Evolutionary conservation across 2,888 invertebrate species (phyloP).

Genomic region (Lathronympha strigana): DNA sequence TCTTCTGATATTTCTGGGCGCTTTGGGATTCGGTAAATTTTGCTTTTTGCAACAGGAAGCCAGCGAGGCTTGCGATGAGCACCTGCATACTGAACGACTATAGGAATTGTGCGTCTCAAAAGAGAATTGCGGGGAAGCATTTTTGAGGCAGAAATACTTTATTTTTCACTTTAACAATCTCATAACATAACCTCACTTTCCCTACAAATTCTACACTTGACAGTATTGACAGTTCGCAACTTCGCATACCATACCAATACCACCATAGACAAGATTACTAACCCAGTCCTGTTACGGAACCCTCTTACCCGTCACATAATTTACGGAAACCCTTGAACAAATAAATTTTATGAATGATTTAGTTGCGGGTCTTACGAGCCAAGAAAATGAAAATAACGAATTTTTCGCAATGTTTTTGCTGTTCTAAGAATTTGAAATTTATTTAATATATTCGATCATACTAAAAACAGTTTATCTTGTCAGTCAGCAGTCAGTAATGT

Average conservation of each 20-base stretch:
- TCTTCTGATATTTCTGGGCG: conserved; percentile 84
- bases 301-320: neutral
- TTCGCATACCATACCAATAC: no score
- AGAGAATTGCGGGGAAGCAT: conserved; percentile 57
- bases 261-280: conserved; percentile 1
- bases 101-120: conserved; percentile 65
- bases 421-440: neutral
- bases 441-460: neutral
- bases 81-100: conserved; percentile 66
- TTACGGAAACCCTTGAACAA: neutral
- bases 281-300: neutral
- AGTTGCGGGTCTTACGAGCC: no score
- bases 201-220: neutral
- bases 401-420: no score
- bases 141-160: neutral
- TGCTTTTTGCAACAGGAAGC: conserved; percentile 91
- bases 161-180: neutral
- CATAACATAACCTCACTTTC: conserved; percentile 27
- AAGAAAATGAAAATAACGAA: no score
- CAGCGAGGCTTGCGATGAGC: conserved; percentile 89
- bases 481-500: no score
- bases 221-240: neutral
- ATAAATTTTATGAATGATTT: neutral
- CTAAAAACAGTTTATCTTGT: neutral
- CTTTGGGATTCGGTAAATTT: conserved; percentile 88